phyloP scores from a whole-genome alignment of 1,140 invertebrate species.

The Aphaenogaster rudis region DNA sequence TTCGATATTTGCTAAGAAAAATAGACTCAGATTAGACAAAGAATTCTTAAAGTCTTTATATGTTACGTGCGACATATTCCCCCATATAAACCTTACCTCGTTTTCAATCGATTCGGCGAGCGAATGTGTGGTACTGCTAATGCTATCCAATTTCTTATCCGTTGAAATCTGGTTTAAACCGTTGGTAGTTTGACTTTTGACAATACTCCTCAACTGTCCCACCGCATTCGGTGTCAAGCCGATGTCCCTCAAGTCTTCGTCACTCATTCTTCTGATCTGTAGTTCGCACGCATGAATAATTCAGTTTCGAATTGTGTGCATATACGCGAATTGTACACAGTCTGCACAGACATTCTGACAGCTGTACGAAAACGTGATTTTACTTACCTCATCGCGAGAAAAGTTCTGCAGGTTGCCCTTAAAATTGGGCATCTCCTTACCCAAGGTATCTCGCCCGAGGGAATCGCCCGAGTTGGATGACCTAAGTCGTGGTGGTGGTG shows the following conservation, averaged over 20 bases:
- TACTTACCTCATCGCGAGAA: slow-evolving; percentile 84
- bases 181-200: slow-evolving; percentile 87
- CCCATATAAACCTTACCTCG: slow-evolving; percentile 77
- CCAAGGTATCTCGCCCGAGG: slow-evolving; percentile 82
- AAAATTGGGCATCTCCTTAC: slow-evolving; percentile 86
- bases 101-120: slow-evolving; percentile 80
- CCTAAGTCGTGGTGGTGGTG: slow-evolving; percentile 80
- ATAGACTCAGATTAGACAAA: not conserved
- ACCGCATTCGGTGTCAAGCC: slow-evolving; percentile 87
- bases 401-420: slow-evolving; percentile 85
- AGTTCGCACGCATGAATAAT: slow-evolving; percentile 21
- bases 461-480: slow-evolving; percentile 81
- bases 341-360: not conserved
- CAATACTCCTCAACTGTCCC: slow-evolving; percentile 88
- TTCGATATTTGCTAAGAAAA: not conserved
- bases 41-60: not conserved
- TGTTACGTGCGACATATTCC: not conserved
- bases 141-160: slow-evolving; percentile 82
- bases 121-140: slow-evolving; percentile 77
- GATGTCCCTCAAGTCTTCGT: slow-evolving; percentile 87
- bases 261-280: slow-evolving; percentile 88
- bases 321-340: not conserved
- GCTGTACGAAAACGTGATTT: not conserved
- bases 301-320: not conserved
- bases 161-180: slow-evolving; percentile 84